A percentile compares a stretch with the other conserved stretches of the same genome.
Evolutionary conservation across 2,113 vertebrate genomes (phyloP).

Genomic region (Lagopus leucura): DNA sequence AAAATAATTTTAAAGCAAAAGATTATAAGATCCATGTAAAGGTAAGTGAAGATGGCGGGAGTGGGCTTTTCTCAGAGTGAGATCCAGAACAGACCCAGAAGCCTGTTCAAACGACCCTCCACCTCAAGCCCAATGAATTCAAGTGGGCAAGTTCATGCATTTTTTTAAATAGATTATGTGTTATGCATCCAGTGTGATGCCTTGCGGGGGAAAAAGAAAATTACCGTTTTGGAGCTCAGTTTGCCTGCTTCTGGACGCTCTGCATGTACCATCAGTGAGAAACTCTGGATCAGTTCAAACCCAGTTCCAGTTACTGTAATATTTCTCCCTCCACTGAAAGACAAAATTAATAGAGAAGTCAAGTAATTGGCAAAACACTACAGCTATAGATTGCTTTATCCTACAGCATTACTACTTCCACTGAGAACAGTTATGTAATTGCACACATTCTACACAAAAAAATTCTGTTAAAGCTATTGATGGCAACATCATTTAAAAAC

Average conservation of each 20-base stretch:
- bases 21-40: background rate
- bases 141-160: background rate
- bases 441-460: background rate
- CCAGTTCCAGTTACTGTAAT: conserved; percentile 86
- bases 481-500: background rate
- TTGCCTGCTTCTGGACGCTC: conserved; percentile 71
- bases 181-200: background rate
- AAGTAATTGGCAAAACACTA: background rate
- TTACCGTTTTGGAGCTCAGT: conserved; percentile 37
- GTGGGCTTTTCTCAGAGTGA: background rate
- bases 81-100: background rate
- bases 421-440: background rate
- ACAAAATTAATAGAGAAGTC: conserved; percentile 32
- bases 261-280: conserved; percentile 82
- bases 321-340: conserved; percentile 88
- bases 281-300: conserved; percentile 90
- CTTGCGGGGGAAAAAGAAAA: background rate
- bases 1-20: background rate
- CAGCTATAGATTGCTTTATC: background rate
- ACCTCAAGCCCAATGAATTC: background rate
- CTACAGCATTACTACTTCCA: background rate
- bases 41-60: background rate
- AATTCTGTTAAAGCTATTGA: background rate
- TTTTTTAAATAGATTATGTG: background rate
- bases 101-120: background rate